A percentile compares a stretch with the other conserved stretches of the same genome.
These are phyloP conservation scores for Acanthiza pusilla DNA, from an alignment of 2,797 vertebrate species.

Conservation along the genomic window DNA sequence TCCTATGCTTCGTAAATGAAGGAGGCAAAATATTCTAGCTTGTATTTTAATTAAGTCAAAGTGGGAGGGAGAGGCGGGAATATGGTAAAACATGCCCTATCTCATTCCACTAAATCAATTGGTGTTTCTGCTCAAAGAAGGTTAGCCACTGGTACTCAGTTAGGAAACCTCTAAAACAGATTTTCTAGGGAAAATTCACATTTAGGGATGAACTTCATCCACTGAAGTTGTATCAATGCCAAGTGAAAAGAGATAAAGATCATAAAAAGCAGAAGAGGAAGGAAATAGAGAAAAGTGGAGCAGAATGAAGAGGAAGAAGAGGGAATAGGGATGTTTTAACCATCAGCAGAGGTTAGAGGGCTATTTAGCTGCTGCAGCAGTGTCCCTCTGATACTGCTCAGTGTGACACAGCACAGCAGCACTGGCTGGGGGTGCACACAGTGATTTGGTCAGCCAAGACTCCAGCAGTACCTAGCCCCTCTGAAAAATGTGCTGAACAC, in stretches of 20 bases:
- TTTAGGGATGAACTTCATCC: neutral
- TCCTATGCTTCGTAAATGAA: neutral
- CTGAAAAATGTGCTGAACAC: fast-evolving
- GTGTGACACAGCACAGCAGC: neutral
- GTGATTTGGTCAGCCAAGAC: neutral
- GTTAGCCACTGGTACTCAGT: neutral
- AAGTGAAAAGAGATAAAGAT: neutral
- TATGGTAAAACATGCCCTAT: neutral
- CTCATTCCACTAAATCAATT: neutral
- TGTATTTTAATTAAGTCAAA: neutral
- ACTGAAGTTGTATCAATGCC: neutral
- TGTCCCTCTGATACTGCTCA: neutral
- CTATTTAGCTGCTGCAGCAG: neutral
- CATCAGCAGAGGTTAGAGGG: neutral
- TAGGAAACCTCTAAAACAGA: neutral
- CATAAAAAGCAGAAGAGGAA: neutral
- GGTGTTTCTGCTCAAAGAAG: neutral
- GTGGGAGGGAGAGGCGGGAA: neutral
- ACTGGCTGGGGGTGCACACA: neutral
- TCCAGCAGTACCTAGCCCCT: neutral
- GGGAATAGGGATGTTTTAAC: neutral
- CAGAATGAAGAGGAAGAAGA: neutral
- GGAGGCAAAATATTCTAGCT: neutral
- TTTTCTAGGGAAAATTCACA: neutral
- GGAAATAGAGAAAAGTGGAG: neutral